Evolutionary conservation across 2,797 vertebrate species (phyloP).

Genomic region (Cyclura pinguis): DNA sequence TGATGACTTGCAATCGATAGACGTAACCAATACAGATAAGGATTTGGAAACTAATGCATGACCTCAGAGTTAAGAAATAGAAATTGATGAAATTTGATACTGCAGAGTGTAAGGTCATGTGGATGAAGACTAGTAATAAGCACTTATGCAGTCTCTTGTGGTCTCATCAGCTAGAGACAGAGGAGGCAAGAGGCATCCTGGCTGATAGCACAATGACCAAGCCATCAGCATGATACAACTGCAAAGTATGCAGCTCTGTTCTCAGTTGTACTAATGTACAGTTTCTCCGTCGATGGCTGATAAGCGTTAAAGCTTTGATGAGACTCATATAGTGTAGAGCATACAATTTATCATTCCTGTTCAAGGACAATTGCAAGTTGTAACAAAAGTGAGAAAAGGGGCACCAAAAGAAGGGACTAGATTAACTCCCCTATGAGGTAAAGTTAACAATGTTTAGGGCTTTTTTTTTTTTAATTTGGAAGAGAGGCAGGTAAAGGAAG

Average conservation of each 20-base stretch:
- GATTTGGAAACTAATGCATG: constrained; percentile 24
- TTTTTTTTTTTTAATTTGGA: no score
- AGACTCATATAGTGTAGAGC: neutral
- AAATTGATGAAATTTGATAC: constrained; percentile 44
- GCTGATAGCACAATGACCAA: neutral
- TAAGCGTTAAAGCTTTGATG: neutral
- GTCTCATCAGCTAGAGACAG: constrained; percentile 23
- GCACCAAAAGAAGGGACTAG: neutral
- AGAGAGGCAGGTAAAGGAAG: neutral
- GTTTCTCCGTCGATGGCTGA: neutral
- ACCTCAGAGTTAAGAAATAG: constrained; percentile 27
- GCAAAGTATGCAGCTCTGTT: neutral
- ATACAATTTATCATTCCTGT: neutral
- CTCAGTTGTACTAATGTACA: neutral
- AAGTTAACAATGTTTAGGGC: neutral
- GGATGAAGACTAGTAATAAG: constrained; percentile 30
- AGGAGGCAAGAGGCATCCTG: neutral
- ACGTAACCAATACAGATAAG: constrained; percentile 16
- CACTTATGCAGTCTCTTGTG: constrained; percentile 30
- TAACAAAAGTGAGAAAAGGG: neutral
- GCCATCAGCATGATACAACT: neutral
- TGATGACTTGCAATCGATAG: constrained; percentile 33
- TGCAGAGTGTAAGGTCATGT: constrained; percentile 24
- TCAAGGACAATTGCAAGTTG: neutral
- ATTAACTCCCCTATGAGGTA: neutral